Evolutionary conservation across 1,140 invertebrate species (phyloP).

Genomic region (Condylostylus longicornis): DNA sequence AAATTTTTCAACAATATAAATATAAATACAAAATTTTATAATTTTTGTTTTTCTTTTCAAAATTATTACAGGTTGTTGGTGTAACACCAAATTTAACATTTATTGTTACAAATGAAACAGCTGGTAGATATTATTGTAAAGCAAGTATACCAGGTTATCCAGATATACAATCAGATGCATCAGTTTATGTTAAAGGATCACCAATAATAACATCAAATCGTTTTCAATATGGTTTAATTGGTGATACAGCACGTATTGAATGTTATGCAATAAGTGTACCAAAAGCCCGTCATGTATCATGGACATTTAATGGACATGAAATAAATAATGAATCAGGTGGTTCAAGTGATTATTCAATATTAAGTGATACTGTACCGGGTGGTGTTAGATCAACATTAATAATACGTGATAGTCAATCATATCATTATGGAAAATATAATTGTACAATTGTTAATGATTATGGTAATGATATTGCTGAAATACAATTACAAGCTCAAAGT

Average conservation of each 20-base stretch:
- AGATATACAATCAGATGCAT: slow-evolving; percentile 66
- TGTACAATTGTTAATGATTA: slow-evolving; percentile 86
- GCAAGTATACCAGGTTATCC: slow-evolving; percentile 70
- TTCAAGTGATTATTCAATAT: slow-evolving; percentile 49
- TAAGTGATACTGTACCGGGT: slow-evolving; percentile 43
- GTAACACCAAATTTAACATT: slow-evolving; percentile 60
- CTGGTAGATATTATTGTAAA: slow-evolving; percentile 76
- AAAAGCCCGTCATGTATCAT: slow-evolving; percentile 63
- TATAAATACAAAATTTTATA: slow-evolving; percentile 3
- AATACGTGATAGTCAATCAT: slow-evolving; percentile 63
- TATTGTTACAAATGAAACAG: slow-evolving; percentile 56
- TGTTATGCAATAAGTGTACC: slow-evolving; percentile 80
- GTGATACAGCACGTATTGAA: slow-evolving; percentile 68
- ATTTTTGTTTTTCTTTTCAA: slow-evolving; percentile 9
- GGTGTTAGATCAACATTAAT: slow-evolving; percentile 66
- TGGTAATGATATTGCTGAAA: slow-evolving; percentile 70
- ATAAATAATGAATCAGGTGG: slow-evolving; percentile 49
- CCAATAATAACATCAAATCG: slow-evolving; percentile 64
- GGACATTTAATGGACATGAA: slow-evolving; percentile 70
- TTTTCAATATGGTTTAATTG: slow-evolving; percentile 61
- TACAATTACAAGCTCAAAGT: slow-evolving; percentile 75
- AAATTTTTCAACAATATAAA: no score
- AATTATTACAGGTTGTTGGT: slow-evolving; percentile 41
- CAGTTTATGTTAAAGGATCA: slow-evolving; percentile 70
- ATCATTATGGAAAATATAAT: slow-evolving; percentile 86